Base-by-base conservation (phyloP, 1,140 invertebrate genomes). In the Drosophila paulistorum region DNA sequence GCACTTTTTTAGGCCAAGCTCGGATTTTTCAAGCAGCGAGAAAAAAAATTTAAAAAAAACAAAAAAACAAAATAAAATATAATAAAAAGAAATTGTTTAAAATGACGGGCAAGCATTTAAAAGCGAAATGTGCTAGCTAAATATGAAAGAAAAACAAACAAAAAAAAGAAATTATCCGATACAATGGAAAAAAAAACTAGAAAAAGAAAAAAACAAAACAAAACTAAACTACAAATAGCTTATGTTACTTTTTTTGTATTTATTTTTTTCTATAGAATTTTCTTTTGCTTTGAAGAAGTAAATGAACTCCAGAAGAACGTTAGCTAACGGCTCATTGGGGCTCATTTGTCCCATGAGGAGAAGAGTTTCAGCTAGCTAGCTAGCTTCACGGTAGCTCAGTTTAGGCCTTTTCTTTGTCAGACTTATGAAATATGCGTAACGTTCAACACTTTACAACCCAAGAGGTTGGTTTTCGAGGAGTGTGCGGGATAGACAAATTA, bases 1-100 rank as follows among this genome's bases (percentile, higher is more conserved):
- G 79, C 83, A 71, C 77, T 89, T 90, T 86, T 81, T 89, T 81
- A 81, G 84, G 84, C 84, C 84, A 87, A 87, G 84, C 84, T 89
- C 78, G 84, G 77, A 77, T 87, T 82, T 85, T 86, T 71, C 35
- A 14, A 9, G 17, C 51, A 30, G 4, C 33, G 7, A 59, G n/a
- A 37, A 57, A 74, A 33, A 33, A 69, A 63, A n/a, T n/a, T 3
- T 30, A 54, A 20, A 57, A 59, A 64, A 5, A 66, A 37, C 55
- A 59, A 73, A 11, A 51, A 11, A 23, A 17, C 0, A 17, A 17
- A n/a, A n/a, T 20, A 51, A 48, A 10, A 51, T 51, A 51, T 51
- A 51, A 51, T 51, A 51, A 51, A 51, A 51, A 51, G 17, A 51
- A 51, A 51, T 51, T 51, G 45, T 51, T 17, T 17, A 75, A 82